A percentile compares a stretch with the other conserved stretches of the same genome.
Evolutionary conservation across 2,797 vertebrate genomes (phyloP).

Genomic region (Danio jaintianensis): DNA sequence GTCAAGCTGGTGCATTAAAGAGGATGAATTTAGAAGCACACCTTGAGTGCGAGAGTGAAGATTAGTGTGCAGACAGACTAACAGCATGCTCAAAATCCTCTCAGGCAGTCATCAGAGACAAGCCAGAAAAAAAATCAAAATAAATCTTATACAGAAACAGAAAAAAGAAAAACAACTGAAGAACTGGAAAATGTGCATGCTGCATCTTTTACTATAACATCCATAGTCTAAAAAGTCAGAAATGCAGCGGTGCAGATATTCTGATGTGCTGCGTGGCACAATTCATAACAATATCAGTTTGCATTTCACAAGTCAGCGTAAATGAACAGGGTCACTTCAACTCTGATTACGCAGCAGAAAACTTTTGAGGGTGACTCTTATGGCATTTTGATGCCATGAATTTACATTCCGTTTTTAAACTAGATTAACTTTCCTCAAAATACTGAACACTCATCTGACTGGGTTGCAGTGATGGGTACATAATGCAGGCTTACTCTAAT

Average conservation of each 20-base stretch:
- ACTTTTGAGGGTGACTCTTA: background rate
- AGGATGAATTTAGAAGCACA: constrained; percentile 17
- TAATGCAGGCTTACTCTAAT: constrained; percentile 31
- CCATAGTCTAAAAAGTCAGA: background rate
- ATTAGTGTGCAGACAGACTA: constrained; percentile 10
- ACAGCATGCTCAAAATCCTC: constrained; percentile 10
- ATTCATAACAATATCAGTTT: constrained; percentile 16
- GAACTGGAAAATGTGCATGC: background rate
- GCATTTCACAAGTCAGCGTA: constrained; percentile 26
- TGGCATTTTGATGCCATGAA: background rate
- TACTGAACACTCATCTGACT: constrained; percentile 15
- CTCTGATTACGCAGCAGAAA: constrained; percentile 18
- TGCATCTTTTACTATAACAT: background rate
- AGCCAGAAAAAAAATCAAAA: background rate
- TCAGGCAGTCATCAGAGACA: background rate
- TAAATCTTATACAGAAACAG: background rate
- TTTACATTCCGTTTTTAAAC: background rate
- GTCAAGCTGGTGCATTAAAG: background rate
- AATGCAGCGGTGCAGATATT: background rate
- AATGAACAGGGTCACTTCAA: constrained; percentile 25
- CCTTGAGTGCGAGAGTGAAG: background rate
- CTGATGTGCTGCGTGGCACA: constrained; percentile 5
- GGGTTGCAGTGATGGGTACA: constrained; percentile 37
- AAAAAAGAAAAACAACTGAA: background rate
- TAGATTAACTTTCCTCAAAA: constrained; percentile 17